phyloP scores from a whole-genome alignment of 2,113 vertebrate genomes.

The Hippocampus zosterae region DNA sequence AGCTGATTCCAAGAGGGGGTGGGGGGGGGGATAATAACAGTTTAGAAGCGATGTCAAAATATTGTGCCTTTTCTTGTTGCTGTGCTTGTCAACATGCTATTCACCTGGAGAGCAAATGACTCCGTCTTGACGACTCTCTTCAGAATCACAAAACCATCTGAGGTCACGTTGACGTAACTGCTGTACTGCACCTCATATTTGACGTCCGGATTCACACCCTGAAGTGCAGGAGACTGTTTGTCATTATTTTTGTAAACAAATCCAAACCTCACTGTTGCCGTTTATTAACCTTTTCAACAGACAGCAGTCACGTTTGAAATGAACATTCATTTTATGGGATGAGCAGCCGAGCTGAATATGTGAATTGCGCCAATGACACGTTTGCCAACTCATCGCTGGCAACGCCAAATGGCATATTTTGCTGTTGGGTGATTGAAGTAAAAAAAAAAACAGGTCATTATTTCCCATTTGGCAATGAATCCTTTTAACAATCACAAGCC shows the following conservation, averaged over 20 bases:
- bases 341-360: too few relatives aligned
- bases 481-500: too few relatives aligned
- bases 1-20: constrained; percentile 39
- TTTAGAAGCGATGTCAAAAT: background rate
- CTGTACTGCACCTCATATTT: constrained; percentile 78
- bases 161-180: constrained; percentile 75
- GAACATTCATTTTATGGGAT: too few relatives aligned
- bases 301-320: too few relatives aligned
- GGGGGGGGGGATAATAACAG: too few relatives aligned
- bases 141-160: constrained; percentile 78
- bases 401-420: too few relatives aligned
- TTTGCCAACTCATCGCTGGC: too few relatives aligned
- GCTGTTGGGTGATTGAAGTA: too few relatives aligned
- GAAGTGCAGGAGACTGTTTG: constrained; percentile 13
- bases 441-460: too few relatives aligned
- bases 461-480: too few relatives aligned
- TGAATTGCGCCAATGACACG: too few relatives aligned
- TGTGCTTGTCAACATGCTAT: background rate
- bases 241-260: background rate
- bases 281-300: background rate
- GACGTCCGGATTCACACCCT: constrained; percentile 80
- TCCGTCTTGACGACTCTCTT: constrained; percentile 66
- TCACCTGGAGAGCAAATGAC: constrained; percentile 70
- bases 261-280: background rate
- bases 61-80: background rate